These are phyloP conservation scores for Holcopasites calliopsidis DNA, from an alignment of 1,140 invertebrate genomes.

Conservation along the genomic window DNA sequence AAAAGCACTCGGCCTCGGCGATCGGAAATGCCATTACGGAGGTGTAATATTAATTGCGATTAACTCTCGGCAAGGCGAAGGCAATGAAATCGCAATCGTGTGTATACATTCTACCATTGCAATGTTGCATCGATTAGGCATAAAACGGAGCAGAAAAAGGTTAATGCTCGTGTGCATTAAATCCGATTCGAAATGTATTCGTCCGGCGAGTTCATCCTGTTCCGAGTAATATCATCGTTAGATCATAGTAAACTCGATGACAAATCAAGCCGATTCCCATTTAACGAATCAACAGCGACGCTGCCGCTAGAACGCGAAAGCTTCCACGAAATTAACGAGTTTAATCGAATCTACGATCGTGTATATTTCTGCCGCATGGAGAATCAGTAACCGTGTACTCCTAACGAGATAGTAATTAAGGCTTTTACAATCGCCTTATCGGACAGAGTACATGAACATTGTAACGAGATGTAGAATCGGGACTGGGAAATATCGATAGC, in stretches of 20 bases:
- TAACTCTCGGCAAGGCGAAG: background rate
- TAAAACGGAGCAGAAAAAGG: background rate
- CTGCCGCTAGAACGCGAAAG: background rate
- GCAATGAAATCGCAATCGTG: background rate
- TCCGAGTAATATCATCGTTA: background rate
- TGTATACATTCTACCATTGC: too few relatives aligned
- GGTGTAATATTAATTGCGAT: conserved; percentile 17
- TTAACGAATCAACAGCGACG: background rate
- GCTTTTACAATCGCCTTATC: background rate
- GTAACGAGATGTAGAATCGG: background rate
- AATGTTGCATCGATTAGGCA: background rate
- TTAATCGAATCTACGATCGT: background rate
- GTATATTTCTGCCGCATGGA: background rate
- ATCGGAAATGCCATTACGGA: background rate
- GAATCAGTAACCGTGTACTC: background rate
- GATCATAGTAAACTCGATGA: background rate
- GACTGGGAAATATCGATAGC: background rate
- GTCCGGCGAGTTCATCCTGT: background rate
- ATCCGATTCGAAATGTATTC: conserved; percentile 12
- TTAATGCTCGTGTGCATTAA: background rate
- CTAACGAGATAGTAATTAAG: conserved; percentile 23
- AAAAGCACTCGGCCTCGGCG: background rate
- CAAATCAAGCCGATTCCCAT: background rate
- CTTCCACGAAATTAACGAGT: background rate
- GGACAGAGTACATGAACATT: background rate